Evolutionary conservation across 2,888 invertebrate species (phyloP).

Genomic region (Lagria hirta): DNA sequence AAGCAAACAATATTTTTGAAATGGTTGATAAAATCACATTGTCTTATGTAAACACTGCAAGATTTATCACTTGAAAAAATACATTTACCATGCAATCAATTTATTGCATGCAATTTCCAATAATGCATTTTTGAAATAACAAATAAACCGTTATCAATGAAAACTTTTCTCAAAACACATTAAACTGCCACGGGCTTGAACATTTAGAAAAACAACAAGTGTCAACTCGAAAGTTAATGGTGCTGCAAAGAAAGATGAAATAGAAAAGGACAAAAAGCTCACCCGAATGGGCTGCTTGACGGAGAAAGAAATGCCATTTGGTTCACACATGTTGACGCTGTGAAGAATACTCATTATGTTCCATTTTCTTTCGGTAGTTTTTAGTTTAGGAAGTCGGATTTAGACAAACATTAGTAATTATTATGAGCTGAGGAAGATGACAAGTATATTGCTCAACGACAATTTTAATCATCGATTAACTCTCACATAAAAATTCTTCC

Average conservation of each 20-base stretch:
- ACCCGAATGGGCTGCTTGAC: slow-evolving; percentile 12
- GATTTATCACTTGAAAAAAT: too few species aligned
- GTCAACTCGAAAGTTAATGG: slow-evolving; percentile 48
- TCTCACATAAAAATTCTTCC: too few species aligned
- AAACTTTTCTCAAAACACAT: slow-evolving; percentile 22
- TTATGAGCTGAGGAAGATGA: slow-evolving; percentile 23
- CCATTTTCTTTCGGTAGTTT: slow-evolving; percentile 25
- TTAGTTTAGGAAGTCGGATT: slow-evolving; percentile 23
- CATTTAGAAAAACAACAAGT: slow-evolving; percentile 46
- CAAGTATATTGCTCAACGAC: slow-evolving; percentile 18
- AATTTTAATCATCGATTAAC: slow-evolving; percentile 8
- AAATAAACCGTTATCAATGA: slow-evolving; percentile 5
- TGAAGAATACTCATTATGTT: slow-evolving; percentile 28
- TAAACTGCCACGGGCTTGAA: slow-evolving; percentile 29
- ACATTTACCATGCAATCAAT: too few species aligned
- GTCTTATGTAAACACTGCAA: too few species aligned
- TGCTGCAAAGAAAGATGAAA: slow-evolving; percentile 44
- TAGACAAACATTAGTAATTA: slow-evolving; percentile 27
- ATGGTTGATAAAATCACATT: too few species aligned
- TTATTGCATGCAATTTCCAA: too few species aligned
- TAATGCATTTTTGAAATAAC: too few species aligned
- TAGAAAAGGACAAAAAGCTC: slow-evolving; percentile 24
- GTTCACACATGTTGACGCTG: slow-evolving; percentile 27
- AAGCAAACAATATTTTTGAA: too few species aligned
- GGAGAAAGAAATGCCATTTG: slow-evolving; percentile 28